Percentiles rank a stretch among this genome's conserved stretches.
phyloP scores from a whole-genome alignment of 2,888 invertebrate species.

The Drosophila greeni region DNA sequence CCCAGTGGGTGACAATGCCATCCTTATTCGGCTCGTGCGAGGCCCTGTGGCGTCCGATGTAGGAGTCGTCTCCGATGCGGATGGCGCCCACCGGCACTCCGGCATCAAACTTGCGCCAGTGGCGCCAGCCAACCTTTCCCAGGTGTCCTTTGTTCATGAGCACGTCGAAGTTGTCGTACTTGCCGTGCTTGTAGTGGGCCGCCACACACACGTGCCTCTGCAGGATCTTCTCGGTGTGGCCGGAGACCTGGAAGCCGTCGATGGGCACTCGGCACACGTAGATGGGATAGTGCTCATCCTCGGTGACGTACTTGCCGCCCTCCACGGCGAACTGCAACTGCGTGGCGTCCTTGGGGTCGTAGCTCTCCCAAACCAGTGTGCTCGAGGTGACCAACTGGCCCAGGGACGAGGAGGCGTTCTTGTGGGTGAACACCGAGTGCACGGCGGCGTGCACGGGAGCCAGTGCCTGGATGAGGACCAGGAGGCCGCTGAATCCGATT shows the following conservation, averaged over 20 bases:
- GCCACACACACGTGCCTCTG: conserved; percentile 84
- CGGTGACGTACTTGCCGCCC: conserved; percentile 80
- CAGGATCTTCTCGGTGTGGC: conserved; percentile 79
- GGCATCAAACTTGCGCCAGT: conserved; percentile 85
- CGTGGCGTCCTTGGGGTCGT: conserved; percentile 78
- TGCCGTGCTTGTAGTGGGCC: conserved; percentile 81
- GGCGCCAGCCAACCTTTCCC: conserved; percentile 86
- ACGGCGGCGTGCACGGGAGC: conserved; percentile 56
- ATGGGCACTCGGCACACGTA: conserved; percentile 87
- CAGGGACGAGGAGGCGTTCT: conserved; percentile 76
- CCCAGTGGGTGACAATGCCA: conserved; percentile 63
- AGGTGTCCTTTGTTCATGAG: conserved; percentile 88
- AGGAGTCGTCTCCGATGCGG: conserved; percentile 80
- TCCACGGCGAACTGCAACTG: conserved; percentile 84
- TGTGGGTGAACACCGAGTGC: conserved; percentile 75
- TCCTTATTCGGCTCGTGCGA: conserved; percentile 43
- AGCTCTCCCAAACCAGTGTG: conserved; percentile 87
- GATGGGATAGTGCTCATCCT: conserved; percentile 79
- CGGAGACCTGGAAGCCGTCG: conserved; percentile 87
- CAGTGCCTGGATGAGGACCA: conserved; percentile 42
- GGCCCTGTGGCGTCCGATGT: conserved; percentile 79
- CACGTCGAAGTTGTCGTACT: conserved; percentile 84
- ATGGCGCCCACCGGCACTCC: conserved; percentile 83
- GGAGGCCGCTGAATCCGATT: conserved; percentile 23
- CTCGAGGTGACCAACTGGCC: conserved; percentile 89